These are phyloP conservation scores for Spilosoma lubricipeda DNA, from an alignment of 2,888 invertebrate genomes.

Conservation along the genomic window DNA sequence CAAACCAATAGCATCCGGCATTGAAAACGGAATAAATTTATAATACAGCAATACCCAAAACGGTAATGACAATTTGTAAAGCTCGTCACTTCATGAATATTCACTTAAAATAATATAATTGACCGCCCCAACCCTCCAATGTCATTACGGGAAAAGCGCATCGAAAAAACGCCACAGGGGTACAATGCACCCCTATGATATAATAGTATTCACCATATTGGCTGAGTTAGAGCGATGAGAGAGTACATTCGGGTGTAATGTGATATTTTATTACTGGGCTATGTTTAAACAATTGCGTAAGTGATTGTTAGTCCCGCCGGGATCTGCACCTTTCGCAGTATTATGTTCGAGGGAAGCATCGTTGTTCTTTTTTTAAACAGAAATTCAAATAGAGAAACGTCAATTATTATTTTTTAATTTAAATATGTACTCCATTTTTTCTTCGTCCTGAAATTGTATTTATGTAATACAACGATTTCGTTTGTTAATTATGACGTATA, in stretches of 20 bases:
- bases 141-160: slow-evolving; percentile 53
- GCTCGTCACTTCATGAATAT: slow-evolving; percentile 38
- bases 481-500: background rate
- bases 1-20: background rate
- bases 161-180: slow-evolving; percentile 46
- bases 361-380: slow-evolving; percentile 22
- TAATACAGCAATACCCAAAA: background rate
- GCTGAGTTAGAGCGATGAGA: slow-evolving; percentile 69
- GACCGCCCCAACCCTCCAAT: slow-evolving; percentile 50
- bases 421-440: slow-evolving; percentile 2
- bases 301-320: slow-evolving; percentile 75
- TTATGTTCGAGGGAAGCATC: slow-evolving; percentile 51
- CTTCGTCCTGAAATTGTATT: background rate
- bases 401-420: background rate
- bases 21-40: background rate
- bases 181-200: slow-evolving; percentile 51
- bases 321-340: slow-evolving; percentile 72
- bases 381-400: background rate
- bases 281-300: slow-evolving; percentile 86
- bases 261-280: slow-evolving; percentile 81
- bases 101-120: slow-evolving; percentile 42
- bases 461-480: background rate
- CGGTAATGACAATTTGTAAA: slow-evolving; percentile 33
- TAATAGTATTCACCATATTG: slow-evolving; percentile 64
- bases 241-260: slow-evolving; percentile 75